Evolutionary conservation across 2,797 vertebrate species (phyloP).

Genomic region (Todus mexicanus): DNA sequence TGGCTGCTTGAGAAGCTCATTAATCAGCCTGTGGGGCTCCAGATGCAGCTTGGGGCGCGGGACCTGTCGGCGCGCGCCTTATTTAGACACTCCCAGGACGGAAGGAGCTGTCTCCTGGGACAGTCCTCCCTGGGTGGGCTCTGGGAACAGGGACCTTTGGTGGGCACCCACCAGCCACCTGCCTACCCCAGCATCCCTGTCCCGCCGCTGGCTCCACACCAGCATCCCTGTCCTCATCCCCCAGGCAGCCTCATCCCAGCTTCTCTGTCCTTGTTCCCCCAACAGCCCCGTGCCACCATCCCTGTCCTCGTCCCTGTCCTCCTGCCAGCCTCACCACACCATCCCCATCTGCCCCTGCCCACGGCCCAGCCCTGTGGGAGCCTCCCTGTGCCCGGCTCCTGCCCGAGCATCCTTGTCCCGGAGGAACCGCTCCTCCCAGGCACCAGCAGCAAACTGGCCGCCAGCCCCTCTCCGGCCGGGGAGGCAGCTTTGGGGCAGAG

Average conservation of each 20-base stretch:
- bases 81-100: slow-evolving; percentile 35
- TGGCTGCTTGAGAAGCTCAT: slow-evolving; percentile 21
- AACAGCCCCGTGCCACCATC: too few species aligned
- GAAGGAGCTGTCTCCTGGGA: background rate
- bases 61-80: background rate
- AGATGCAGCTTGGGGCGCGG: background rate
- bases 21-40: slow-evolving; percentile 23
- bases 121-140: background rate
- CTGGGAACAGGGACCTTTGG: background rate
- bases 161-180: background rate
- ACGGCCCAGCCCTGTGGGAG: background rate
- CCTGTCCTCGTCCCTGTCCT: background rate
- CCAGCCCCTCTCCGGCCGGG: background rate
- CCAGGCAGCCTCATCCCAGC: background rate
- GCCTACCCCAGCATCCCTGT: background rate
- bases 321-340: rapidly evolving
- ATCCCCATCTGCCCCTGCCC: rapidly evolving
- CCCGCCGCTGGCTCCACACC: background rate
- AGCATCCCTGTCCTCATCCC: background rate
- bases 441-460: background rate
- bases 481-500: slow-evolving; percentile 54
- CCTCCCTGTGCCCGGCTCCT: background rate
- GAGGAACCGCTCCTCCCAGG: background rate
- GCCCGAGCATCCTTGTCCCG: background rate
- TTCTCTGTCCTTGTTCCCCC: too few species aligned